Conservation (phyloP, 1,140 invertebrate genomes). For the Drosophila mauritiana region DNA sequence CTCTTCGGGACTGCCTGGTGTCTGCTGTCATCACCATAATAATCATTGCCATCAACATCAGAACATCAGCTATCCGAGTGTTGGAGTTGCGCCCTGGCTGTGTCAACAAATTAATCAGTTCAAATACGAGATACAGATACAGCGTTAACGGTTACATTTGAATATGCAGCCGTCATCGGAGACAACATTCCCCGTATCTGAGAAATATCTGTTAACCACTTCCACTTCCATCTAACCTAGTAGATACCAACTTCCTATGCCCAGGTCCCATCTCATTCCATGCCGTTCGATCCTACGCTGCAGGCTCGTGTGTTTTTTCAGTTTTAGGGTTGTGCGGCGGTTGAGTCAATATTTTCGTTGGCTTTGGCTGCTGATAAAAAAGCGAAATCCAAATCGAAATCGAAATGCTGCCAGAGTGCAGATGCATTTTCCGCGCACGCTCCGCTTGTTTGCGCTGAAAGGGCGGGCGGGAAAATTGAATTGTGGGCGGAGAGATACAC, state of each 20-base stretch:
- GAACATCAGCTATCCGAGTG: conserved; percentile 9
- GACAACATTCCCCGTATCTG: conserved; percentile 15
- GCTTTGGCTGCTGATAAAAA: conserved; percentile 65
- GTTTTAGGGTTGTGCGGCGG: conserved; percentile 42
- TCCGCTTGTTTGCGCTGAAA: conserved; percentile 28
- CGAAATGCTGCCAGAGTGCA: conserved; percentile 62
- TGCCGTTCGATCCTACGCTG: not conserved
- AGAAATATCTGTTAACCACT: conserved; percentile 25
- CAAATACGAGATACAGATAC: conserved; percentile 70
- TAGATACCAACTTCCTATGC: conserved; percentile 21
- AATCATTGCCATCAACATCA: conserved; percentile 24
- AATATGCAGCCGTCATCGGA: conserved; percentile 51
- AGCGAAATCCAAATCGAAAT: conserved; percentile 61
- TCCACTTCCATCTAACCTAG: conserved; percentile 17
- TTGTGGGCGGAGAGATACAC: conserved; percentile 2
- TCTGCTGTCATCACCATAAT: conserved; percentile 39
- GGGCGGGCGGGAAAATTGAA: not conserved
- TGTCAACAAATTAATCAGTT: conserved; percentile 80
- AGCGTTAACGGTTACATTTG: conserved; percentile 63
- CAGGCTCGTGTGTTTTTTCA: conserved; percentile 11
- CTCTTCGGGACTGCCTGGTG: conserved; percentile 21
- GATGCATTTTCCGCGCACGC: conserved; percentile 71
- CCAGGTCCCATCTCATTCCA: conserved; percentile 12
- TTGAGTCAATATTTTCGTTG: conserved; percentile 73
- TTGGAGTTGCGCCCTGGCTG: conserved; percentile 43